Base-by-base conservation (phyloP, 53 echinoderm and acorn worm genomes). In the Hippasteria phrygiana region DNA sequence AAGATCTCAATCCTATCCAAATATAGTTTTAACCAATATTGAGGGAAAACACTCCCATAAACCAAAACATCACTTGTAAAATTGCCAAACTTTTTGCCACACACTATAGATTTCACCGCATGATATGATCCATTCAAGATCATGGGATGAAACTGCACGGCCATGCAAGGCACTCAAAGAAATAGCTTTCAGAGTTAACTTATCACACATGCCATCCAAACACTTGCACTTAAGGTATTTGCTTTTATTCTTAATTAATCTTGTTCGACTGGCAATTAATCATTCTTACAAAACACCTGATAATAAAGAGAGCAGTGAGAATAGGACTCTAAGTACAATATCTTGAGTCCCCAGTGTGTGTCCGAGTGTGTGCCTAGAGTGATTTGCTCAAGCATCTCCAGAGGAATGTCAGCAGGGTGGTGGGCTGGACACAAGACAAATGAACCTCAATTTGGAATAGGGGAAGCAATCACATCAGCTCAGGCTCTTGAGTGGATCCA, bases 391-490 rank as follows among this genome's bases (percentile, higher is more conserved):
- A 54, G 31, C 29, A 32, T 18, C 33, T 5, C 47, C 51, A 32
- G 50, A 50, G 51, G 16, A 35, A 29, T 76, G 76, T 76, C 76
- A 53, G 47, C 53, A 76, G 76, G 59, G 59, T 24, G 26, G 59
- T 3, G 59, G 26, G 59, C 53, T 76, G 31, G 76, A 50, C 28
- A 43, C 50, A 48, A 77, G 31, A 79, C 79, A 43, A 81, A 81
- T 64, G 64, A 28, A 65, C 63, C 63, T 14, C 22, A 81, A 63
- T 65, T 64, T 42, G 81, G 41, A 59, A 56, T 48, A 24, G 56
- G 37, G n/a, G 59, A 59, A 45, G 81, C 63, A 81, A 81, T 81
- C 65, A 81, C 64, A 64, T 63, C 64, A 81, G 64, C 39, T 64
- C 80, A 37, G 42, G 6, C 12, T 17, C 41, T 43, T 26, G 13